Base-by-base conservation (phyloP, 1,140 invertebrate genomes). In the Brachionus calyciflorus region DNA sequence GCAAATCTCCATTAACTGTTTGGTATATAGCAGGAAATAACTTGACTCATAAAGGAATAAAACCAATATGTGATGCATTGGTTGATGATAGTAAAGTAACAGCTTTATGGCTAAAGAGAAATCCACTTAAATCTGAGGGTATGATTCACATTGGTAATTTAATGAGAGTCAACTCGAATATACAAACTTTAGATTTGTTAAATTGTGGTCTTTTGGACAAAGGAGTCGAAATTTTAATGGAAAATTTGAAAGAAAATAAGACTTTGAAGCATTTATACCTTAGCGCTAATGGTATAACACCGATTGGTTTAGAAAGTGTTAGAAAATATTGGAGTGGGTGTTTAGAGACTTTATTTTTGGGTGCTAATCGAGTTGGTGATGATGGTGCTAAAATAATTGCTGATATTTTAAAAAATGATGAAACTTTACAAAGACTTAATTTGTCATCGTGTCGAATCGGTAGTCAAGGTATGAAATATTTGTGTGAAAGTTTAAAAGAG, bases 1-100 rank as follows among this genome's bases (percentile, higher is more conserved):
- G 49, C 14, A 57, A 9, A 12, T 41, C 46, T 10, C 44, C 24
- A 12, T 17, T 73, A 51, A 53, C 19, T 9, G 17, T 73, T 17
- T 76, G 73, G 73, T 76, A 76, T 17, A 76, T 76, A 21, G 73
- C 73, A 5, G 73, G 73, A 14, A 76, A 76, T 40, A 55, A 76
- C 28, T 57, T 76, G 9, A 55, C 49, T 9, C 14, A 17, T 30
- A 55, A 76, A 57, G 49, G 49, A 9, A 57, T 76, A 1, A 30
- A 44, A 41, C 46, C 46, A 19, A 76, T 76, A 26, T 21, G 19
- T 24, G 73, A 76, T 26, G 73, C 49, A 9, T 30, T 76, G 19
- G 24, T 12, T 5, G 48, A n/a, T 4, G 73, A 76, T 41, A 76
- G 21, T 28, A 12, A 57, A 57, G 73, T 76, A 2, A 60, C 19